Base-by-base conservation (phyloP, 30 jellyfish, hydroid and myxozoan species). In the Pseudorhiza aurosa region DNA sequence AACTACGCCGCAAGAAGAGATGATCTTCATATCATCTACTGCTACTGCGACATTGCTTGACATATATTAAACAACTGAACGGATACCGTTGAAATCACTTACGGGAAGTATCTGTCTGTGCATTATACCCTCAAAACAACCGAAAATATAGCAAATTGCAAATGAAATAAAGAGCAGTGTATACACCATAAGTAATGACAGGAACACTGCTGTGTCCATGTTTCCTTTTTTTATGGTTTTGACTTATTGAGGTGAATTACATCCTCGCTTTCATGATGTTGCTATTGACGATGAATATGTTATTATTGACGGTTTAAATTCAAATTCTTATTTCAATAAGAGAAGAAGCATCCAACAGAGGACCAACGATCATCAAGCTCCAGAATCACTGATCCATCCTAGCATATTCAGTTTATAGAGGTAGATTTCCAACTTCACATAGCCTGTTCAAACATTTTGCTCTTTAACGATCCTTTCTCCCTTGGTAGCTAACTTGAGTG, bases 141-240 rank as follows among this genome's bases (percentile, higher is more conserved):
- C 86, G 36, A 9, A 30, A 29, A 57, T 31, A 42, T 27, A 17
- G 65, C 60, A 73, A 27, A 43, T 40, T 2, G 45, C 50, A 50
- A 51, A 28, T 3, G 36, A 14, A 1, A 73, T 22, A 40, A 73
- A 73, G 2, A 73, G 1, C 1, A 55, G 3, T 21, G 86, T 73
- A 42, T 73, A 73, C 8, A 24, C 46, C 2, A 53, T 19, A 18
- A 73, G 29, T 0, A 73, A 4, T 12, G 43, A n/a, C 35, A 55
- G 21, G 9, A 73, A n/a, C 6, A 64, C 14, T 14, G 43, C 36
- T 8, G 75, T 65, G 14, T 73, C 86, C 86, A 73, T 73, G 9
- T 53, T 72, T 22, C 27, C 10, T 6, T 19, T 1, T 56, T 5
- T 56, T 64, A 32, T 33, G 12, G 4, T 1, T 10, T 17, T 30